These are phyloP conservation scores for Microctonus brassicae DNA, from an alignment of 2,888 invertebrate genomes.

Conservation along the genomic window DNA sequence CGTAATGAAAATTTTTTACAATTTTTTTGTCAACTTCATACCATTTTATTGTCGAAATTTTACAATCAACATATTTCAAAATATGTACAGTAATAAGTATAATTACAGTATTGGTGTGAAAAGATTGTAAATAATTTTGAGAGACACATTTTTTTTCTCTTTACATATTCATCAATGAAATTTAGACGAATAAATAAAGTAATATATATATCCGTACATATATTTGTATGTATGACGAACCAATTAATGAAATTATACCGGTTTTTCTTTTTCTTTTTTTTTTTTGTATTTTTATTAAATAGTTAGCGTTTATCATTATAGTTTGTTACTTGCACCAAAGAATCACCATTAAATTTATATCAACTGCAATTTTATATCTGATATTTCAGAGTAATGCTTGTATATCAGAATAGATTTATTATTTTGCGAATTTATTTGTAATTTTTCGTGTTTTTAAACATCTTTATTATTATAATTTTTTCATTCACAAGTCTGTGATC, in stretches of 20 bases:
- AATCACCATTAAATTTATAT: constrained; percentile 34
- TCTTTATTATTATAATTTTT: background rate
- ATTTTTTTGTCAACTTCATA: background rate
- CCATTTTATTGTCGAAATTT: background rate
- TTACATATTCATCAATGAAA: background rate
- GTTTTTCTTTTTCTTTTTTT: constrained; percentile 16
- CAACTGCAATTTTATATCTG: background rate
- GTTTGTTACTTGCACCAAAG: constrained; percentile 45
- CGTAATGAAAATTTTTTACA: background rate
- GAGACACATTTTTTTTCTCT: background rate
- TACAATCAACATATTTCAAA: background rate
- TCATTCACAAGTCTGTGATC: constrained; percentile 22
- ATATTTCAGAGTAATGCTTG: constrained; percentile 37
- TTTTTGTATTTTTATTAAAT: constrained; percentile 11
- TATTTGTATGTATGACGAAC: background rate
- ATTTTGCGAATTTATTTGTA: background rate
- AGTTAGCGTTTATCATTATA: constrained; percentile 17
- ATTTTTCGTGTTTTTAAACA: background rate
- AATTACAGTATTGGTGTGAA: background rate
- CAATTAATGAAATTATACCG: background rate
- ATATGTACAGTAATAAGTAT: background rate
- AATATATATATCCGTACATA: no score
- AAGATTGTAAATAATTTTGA: constrained; percentile 1
- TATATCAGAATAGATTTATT: constrained; percentile 38
- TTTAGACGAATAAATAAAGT: background rate